phyloP scores from a whole-genome alignment of 92 coral and sea anemone genomes.

The Zoanthus gigantus region DNA sequence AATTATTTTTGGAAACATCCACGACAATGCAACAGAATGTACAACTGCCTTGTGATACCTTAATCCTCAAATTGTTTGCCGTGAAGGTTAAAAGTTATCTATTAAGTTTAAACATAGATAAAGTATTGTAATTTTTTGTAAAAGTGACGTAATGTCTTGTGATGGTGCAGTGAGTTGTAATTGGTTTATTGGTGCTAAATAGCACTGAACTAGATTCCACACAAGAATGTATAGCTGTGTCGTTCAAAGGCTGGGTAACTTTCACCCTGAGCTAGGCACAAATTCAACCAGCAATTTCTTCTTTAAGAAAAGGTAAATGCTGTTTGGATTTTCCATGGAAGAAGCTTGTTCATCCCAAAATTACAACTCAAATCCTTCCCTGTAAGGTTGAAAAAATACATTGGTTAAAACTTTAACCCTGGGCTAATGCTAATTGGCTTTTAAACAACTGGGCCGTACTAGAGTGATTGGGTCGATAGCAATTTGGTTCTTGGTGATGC shows the following conservation, averaged over 20 bases:
- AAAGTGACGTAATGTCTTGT: not conserved
- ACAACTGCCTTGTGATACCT: not conserved
- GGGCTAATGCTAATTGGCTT: no score
- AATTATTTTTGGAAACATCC: constrained; percentile 7
- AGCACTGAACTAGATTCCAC: not conserved
- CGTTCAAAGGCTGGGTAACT: no score
- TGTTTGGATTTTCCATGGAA: no score
- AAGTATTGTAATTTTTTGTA: constrained; percentile 12
- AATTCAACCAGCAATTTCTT: not conserved
- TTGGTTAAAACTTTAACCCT: no score
- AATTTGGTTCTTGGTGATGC: no score
- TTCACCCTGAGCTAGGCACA: no score
- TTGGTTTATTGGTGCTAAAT: not conserved
- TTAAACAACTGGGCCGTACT: no score
- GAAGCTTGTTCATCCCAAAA: no score
- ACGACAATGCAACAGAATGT: not conserved
- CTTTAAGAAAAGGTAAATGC: no score
- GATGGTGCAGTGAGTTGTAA: not conserved
- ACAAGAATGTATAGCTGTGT: not conserved
- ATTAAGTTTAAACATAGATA: constrained; percentile 26
- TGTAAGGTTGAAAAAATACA: no score
- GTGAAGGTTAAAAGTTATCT: constrained; percentile 4
- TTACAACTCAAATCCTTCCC: no score
- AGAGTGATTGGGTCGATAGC: no score
- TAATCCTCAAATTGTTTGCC: not conserved